Base-by-base conservation (phyloP, 2,113 vertebrate genomes). In the Sceloporus undulatus region DNA sequence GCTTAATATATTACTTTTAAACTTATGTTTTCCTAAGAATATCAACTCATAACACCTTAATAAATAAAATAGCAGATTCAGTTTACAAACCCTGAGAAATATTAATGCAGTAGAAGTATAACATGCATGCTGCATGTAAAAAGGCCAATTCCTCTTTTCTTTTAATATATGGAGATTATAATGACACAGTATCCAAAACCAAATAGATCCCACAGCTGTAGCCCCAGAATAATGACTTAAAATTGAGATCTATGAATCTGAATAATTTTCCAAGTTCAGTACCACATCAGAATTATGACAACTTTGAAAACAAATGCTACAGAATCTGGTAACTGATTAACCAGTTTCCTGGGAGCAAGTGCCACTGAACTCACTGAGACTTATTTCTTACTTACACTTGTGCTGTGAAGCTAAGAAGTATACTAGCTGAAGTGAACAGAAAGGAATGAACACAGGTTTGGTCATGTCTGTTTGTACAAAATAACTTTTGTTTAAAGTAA, bases 381-480 rank as follows among this genome's bases (percentile, higher is more conserved):
- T 71, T 29, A 71, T 27, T 71, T 71, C 25, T 29, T 27, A 71
- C 27, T 71, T 3, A 71, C 27, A 23, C n/a, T 71, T 71, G 9
- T 71, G 68, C 29, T 29, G 91, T 89, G 76, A 90, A 95, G 90
- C 89, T 94, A 93, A 94, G 92, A 95, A 95, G 92, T 88, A 38
- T 93, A 96, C 93, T 94, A 89, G 94, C 94, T 96, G 96, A 97
- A 96, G 89, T 96, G 96, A 96, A 97, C 38, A 95, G 97, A 97
- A 97, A 97, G 97, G 97, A 97, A 97, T 97, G 96, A 97, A 97
- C 97, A 95, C 97, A 97, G 96, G 97, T 97, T 97, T 97, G 96
- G 95, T 97, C 97, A 97, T 97, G 97, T 94, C 96, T 97, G 76
- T 95, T 95, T 93, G 94, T 89, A 95, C 92, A 96, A 95, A 97